phyloP scores from a whole-genome alignment of 1,140 invertebrate species.

The Drosophila varians region DNA sequence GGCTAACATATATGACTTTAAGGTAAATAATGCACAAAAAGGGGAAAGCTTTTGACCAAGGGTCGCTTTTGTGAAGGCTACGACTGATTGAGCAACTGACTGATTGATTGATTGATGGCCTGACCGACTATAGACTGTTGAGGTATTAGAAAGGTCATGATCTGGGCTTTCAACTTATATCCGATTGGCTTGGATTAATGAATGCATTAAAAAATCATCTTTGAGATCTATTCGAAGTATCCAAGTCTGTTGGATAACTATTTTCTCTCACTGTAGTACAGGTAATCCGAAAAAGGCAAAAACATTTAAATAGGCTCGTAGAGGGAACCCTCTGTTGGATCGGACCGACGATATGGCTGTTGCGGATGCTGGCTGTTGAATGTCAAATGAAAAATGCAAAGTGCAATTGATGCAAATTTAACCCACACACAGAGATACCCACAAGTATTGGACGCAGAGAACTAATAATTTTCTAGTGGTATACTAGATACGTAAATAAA shows the following conservation, averaged over 20 bases:
- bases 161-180: not conserved
- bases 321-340: conserved; percentile 15
- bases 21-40: conserved; percentile 43
- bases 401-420: conserved; percentile 71
- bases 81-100: conserved; percentile 23
- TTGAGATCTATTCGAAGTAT: not conserved
- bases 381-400: conserved; percentile 58
- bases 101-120: conserved; percentile 43
- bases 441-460: conserved; percentile 1
- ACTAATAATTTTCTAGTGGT: conserved; percentile 15
- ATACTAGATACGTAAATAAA: not conserved
- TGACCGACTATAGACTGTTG: not conserved
- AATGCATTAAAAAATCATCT: conserved; percentile 10
- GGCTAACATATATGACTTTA: conserved; percentile 19
- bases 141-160: conserved; percentile 39
- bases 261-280: conserved; percentile 38
- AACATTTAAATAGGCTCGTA: not conserved
- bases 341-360: conserved; percentile 41
- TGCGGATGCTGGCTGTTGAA: conserved; percentile 62
- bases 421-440: conserved; percentile 20
- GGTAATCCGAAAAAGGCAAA: not conserved
- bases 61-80: conserved; percentile 30
- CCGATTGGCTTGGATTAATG: conserved; percentile 2
- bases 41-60: conserved; percentile 46
- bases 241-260: conserved; percentile 29